phyloP scores from a whole-genome alignment of 2,797 vertebrate genomes.

The Kryptolebias ocellatus region DNA sequence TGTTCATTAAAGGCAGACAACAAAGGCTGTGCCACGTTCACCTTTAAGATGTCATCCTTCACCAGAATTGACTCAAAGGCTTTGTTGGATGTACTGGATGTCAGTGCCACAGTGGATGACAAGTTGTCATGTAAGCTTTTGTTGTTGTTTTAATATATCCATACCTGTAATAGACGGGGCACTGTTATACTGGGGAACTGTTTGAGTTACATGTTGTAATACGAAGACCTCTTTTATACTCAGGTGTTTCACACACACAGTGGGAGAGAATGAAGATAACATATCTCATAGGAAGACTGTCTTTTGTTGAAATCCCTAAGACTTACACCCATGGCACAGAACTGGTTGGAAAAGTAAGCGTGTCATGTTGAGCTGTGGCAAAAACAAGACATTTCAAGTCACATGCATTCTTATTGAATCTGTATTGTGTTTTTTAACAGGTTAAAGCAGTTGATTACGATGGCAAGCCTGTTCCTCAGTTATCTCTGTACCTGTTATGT shows the following conservation, averaged over 20 bases:
- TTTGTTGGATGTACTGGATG: not conserved
- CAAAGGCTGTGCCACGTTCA: constrained; percentile 3
- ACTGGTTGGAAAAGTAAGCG: constrained; percentile 55
- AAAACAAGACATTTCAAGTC: not conserved
- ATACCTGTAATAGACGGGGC: too few species aligned
- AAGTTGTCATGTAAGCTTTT: not conserved
- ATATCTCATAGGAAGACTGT: constrained; percentile 59
- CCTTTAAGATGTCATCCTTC: not conserved
- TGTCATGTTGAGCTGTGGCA: not conserved
- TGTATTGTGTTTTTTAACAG: constrained; percentile 45
- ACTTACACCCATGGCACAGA: constrained; percentile 45
- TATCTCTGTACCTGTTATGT: constrained; percentile 54
- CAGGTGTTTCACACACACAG: constrained; percentile 37
- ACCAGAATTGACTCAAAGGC: not conserved
- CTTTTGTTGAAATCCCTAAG: constrained; percentile 64
- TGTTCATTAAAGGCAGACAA: not conserved
- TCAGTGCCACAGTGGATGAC: constrained; percentile 3
- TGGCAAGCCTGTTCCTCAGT: constrained; percentile 50
- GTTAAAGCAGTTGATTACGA: constrained; percentile 62
- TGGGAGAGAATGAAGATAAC: constrained; percentile 10
- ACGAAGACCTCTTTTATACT: not conserved
- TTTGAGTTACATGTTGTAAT: constrained; percentile 9
- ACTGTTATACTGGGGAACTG: too few species aligned
- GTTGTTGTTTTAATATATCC: too few species aligned
- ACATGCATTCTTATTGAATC: not conserved